A percentile compares a stretch with the other conserved stretches of the same genome.
These are phyloP conservation scores for Linnaemya tessellans DNA, from an alignment of 2,888 invertebrate genomes.

Conservation along the genomic window DNA sequence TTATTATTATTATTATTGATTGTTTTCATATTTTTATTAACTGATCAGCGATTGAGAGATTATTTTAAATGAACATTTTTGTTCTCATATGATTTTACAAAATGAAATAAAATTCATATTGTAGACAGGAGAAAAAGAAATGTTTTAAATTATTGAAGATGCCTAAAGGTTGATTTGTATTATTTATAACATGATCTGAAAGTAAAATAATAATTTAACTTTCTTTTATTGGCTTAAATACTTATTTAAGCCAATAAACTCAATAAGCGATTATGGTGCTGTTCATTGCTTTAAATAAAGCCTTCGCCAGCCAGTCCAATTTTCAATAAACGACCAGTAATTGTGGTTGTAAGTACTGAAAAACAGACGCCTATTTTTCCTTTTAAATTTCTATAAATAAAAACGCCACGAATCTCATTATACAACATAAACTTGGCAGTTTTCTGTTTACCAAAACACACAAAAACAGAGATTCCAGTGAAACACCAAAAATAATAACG, in stretches of 20 bases:
- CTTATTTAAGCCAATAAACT: constrained; percentile 17
- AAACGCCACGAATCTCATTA: not conserved
- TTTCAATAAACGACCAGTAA: not conserved
- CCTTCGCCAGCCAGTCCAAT: not conserved
- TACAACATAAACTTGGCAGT: not conserved
- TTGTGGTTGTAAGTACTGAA: not conserved
- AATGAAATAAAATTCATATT: not conserved
- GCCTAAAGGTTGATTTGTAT: constrained; percentile 37
- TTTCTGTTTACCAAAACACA: not conserved
- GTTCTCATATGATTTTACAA: constrained; percentile 24
- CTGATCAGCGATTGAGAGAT: constrained; percentile 56
- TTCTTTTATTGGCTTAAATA: constrained; percentile 43
- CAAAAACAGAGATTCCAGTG: not conserved
- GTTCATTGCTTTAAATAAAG: not conserved
- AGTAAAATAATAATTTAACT: constrained; percentile 54
- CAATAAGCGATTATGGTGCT: not conserved
- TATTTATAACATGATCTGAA: constrained; percentile 46
- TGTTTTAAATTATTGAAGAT: constrained; percentile 3
- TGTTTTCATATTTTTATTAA: constrained; percentile 48
- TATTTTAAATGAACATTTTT: constrained; percentile 47
- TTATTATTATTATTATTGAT: constrained; percentile 34
- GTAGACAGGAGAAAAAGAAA: not conserved
- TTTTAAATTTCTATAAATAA: not conserved
- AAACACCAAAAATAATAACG: not conserved
- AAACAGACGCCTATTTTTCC: not conserved